Evolutionary conservation across 92 coral and sea anemone genomes (phyloP).

Genomic region (Epizoanthus ramosus): DNA sequence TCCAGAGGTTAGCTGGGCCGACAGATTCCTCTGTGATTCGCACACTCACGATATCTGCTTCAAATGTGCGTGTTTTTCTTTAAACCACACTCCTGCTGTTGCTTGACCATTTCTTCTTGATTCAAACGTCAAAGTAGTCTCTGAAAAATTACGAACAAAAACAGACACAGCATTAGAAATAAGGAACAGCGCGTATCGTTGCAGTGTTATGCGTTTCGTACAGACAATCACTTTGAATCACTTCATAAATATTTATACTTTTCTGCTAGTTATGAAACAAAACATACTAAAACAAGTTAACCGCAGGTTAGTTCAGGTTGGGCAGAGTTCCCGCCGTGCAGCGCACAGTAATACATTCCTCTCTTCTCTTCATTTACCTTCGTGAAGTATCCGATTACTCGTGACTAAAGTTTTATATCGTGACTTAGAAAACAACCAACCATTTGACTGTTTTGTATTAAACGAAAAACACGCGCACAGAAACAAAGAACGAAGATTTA

Average conservation of each 20-base stretch:
- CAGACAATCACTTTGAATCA: slow-evolving; percentile 4
- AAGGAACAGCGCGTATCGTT: neutral
- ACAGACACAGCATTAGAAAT: neutral
- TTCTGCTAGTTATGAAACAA: neutral
- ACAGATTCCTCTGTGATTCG: neutral
- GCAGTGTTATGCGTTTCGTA: neutral
- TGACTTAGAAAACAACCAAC: slow-evolving; percentile 2
- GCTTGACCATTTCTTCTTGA: slow-evolving; percentile 9
- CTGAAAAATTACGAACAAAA: neutral
- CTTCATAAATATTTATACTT: slow-evolving; percentile 25
- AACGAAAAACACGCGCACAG: neutral
- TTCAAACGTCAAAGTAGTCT: neutral
- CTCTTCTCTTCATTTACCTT: neutral
- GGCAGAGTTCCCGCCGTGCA: neutral
- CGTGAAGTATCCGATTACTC: neutral
- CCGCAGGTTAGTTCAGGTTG: neutral
- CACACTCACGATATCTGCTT: neutral
- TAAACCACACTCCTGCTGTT: neutral
- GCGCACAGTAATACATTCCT: neutral
- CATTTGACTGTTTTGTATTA: neutral
- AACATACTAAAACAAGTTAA: neutral
- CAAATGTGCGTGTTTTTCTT: slow-evolving; percentile 13
- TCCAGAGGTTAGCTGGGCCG: neutral
- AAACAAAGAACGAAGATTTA: slow-evolving; percentile 3
- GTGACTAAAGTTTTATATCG: slow-evolving; percentile 2